Evolutionary conservation across 2,888 invertebrate genomes (phyloP), one percentile per base, ranked within the genome.

Genomic region (Diaprepes abbreviatus): DNA sequence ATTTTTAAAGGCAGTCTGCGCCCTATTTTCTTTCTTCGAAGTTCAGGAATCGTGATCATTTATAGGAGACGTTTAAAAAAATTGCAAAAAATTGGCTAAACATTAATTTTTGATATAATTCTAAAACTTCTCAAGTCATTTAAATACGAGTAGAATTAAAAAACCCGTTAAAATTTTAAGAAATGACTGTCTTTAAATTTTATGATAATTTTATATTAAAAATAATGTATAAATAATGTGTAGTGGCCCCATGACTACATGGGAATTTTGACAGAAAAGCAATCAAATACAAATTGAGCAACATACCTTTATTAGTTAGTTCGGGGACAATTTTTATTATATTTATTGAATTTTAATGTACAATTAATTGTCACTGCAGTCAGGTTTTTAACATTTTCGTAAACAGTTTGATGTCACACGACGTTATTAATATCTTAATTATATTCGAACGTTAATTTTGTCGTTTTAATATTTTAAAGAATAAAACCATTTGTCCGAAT

Each of bases 331-430:
- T 38, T 38, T 38, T 38, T 38, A 38, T 38, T 14, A 36, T 14
- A 5, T 7, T 10, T 19, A 43, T 43, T 10, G 10, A 43, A 10
- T 43, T 43, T 43, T 43, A 19, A 43, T 43, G 21, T n/a, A 45
- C 24, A 45, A 24, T 45, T 45, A 45, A 24, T 24, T 24, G 24
- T 24, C 6, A 24, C 24, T 45, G 24, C 10, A 43, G 43, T 5
- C 43, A 43, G 19, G 5, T 36, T 36, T n/a, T 43, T 43, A 43
- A 43, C 21, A 16, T 19, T 43, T 43, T 43, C 12, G 45, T 45
- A 45, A 45, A 21, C 21, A 45, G n/a, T 21, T 2, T 19, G 19
- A 21, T 45, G 16, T 21, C 6, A 40, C 2, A 40, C 17, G 40
- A 17, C 40, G 7, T 19, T 40, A 40, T 40, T 40, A 43, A 4